Conservation (phyloP, 2,797 vertebrate species). For the Myotis planiceps region DNA sequence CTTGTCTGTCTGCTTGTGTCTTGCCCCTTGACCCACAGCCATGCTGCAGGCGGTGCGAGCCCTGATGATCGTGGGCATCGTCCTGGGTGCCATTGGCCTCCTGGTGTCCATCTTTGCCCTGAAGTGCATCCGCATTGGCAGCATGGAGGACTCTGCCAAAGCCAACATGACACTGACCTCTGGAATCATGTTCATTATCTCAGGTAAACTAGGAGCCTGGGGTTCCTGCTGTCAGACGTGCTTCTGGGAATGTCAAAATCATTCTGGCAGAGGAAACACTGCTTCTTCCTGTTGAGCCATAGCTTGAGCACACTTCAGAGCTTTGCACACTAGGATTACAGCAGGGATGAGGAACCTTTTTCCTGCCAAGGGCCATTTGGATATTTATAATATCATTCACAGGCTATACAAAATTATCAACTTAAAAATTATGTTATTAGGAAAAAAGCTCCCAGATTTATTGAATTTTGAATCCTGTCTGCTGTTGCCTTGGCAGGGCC, state of each 20-base stretch:
- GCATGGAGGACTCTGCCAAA: slow-evolving; percentile 93
- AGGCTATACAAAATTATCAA: too few species aligned
- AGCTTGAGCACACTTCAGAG: background rate
- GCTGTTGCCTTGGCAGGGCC: too few species aligned
- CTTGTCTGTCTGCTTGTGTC: fast-evolving
- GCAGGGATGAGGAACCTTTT: too few species aligned
- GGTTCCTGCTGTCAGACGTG: background rate
- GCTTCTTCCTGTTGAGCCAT: background rate
- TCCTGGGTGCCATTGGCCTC: slow-evolving; percentile 90
- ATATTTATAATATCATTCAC: too few species aligned
- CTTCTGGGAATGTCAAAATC: background rate
- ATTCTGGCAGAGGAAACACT: background rate
- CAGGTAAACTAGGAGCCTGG: slow-evolving; percentile 84
- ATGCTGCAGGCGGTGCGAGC: slow-evolving; percentile 94
- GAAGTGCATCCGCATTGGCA: slow-evolving; percentile 94
- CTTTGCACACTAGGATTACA: background rate
- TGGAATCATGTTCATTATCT: slow-evolving; percentile 91
- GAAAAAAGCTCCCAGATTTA: too few species aligned
- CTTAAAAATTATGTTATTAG: too few species aligned
- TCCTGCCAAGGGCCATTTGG: too few species aligned
- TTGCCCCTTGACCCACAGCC: slow-evolving; percentile 81
- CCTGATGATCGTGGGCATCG: slow-evolving; percentile 93
- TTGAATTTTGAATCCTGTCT: too few species aligned
- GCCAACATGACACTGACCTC: slow-evolving; percentile 94
- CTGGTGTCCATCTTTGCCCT: slow-evolving; percentile 92